Percentiles rank a stretch among this genome's conserved stretches.
These are phyloP conservation scores for Gambelia wislizenii DNA, from an alignment of 2,797 vertebrate species.

Conservation along the genomic window DNA sequence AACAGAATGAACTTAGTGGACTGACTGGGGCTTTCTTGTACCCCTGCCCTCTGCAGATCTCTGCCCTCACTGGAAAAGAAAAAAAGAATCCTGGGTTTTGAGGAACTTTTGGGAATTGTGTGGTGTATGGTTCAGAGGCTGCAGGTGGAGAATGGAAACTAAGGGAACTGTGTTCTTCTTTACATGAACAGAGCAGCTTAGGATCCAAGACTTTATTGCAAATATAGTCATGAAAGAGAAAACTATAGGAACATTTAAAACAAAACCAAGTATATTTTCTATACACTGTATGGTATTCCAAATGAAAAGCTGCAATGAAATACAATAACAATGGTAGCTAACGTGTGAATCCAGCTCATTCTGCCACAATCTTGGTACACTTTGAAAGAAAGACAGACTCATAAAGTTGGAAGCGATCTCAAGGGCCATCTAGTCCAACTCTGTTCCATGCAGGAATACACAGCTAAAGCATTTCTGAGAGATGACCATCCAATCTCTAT, in stretches of 20 bases:
- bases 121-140: background rate
- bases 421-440: too few species aligned
- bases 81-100: background rate
- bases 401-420: too few species aligned
- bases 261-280: background rate
- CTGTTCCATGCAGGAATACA: too few species aligned
- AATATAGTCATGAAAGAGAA: background rate
- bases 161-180: background rate
- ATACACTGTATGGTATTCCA: background rate
- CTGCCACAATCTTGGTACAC: background rate
- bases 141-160: background rate
- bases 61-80: background rate
- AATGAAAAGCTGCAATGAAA: background rate
- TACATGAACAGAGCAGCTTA: background rate
- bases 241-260: background rate
- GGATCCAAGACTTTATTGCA: background rate
- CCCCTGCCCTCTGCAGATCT: background rate
- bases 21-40: background rate
- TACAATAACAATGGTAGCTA: background rate
- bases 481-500: too few species aligned
- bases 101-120: background rate
- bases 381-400: background rate
- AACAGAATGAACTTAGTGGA: background rate
- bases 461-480: too few species aligned
- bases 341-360: background rate